Evolutionary conservation across 2,113 vertebrate species (phyloP).

Genomic region (Pampusana beccarii): DNA sequence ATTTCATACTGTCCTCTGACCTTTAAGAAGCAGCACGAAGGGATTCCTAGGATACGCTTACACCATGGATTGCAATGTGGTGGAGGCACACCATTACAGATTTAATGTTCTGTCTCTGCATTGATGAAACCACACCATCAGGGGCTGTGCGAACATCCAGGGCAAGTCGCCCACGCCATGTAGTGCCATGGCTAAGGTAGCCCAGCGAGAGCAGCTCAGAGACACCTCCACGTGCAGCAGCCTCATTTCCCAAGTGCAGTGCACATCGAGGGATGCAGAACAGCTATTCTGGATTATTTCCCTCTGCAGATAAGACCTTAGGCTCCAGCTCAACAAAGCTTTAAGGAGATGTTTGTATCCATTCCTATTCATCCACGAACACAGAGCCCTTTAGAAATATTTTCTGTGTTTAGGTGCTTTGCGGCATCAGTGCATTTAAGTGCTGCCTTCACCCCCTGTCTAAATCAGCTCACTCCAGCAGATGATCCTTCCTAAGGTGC

Average conservation of each 20-base stretch:
- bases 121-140: background rate
- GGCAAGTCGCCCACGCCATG: rapidly evolving
- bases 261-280: background rate
- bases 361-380: background rate
- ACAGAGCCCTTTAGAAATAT: background rate
- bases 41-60: background rate
- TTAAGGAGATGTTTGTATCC: background rate
- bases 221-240: background rate
- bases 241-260: background rate
- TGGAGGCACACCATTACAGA: rapidly evolving
- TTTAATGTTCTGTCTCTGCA: background rate
- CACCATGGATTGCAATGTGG: background rate
- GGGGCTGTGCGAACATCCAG: rapidly evolving
- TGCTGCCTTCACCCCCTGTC: background rate
- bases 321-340: background rate
- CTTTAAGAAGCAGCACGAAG: background rate
- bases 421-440: background rate
- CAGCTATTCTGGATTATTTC: background rate
- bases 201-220: background rate
- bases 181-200: rapidly evolving
- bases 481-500: rapidly evolving
- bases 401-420: background rate
- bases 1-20: background rate
- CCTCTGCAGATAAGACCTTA: background rate
- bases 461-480: background rate